These are phyloP conservation scores for Barbus barbus DNA, from an alignment of 2,113 vertebrate genomes.

Conservation along the genomic window DNA sequence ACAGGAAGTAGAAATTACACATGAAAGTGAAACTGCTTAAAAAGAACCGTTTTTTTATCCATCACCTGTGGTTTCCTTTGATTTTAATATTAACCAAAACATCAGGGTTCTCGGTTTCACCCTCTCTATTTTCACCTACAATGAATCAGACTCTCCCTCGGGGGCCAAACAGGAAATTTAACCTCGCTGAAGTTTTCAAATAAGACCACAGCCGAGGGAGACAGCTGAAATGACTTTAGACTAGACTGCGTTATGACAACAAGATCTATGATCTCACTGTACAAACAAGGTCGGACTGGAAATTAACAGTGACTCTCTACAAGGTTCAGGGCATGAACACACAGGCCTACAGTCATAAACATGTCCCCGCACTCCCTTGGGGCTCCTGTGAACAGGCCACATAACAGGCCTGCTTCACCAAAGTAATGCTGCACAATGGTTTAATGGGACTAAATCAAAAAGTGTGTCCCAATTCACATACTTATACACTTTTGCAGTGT, in stretches of 20 bases:
- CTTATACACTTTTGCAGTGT: too few relatives aligned
- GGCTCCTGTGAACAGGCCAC: not conserved
- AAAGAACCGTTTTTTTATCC: too few relatives aligned
- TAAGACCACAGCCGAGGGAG: slow-evolving; percentile 25
- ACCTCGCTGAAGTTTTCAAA: slow-evolving; percentile 22
- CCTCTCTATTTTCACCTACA: not conserved
- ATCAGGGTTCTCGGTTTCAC: not conserved
- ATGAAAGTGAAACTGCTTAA: slow-evolving; percentile 8
- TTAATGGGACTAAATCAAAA: not conserved
- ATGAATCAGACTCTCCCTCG: not conserved
- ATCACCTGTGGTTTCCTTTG: not conserved
- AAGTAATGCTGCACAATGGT: not conserved
- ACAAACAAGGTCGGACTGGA: slow-evolving; percentile 49
- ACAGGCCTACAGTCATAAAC: slow-evolving; percentile 8
- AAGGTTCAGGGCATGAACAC: slow-evolving; percentile 38
- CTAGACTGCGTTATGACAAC: slow-evolving; percentile 37
- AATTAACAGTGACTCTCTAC: slow-evolving; percentile 42
- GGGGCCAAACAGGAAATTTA: slow-evolving; percentile 39
- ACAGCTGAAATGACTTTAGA: slow-evolving; percentile 17
- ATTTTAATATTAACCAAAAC: not conserved
- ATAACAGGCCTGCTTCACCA: not conserved
- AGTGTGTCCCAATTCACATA: not conserved
- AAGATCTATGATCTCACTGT: slow-evolving; percentile 40
- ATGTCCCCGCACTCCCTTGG: not conserved
- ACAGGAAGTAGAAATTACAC: not conserved